These are phyloP conservation scores for Anoplopoma fimbria DNA, from an alignment of 2,113 vertebrate genomes.

Conservation along the genomic window DNA sequence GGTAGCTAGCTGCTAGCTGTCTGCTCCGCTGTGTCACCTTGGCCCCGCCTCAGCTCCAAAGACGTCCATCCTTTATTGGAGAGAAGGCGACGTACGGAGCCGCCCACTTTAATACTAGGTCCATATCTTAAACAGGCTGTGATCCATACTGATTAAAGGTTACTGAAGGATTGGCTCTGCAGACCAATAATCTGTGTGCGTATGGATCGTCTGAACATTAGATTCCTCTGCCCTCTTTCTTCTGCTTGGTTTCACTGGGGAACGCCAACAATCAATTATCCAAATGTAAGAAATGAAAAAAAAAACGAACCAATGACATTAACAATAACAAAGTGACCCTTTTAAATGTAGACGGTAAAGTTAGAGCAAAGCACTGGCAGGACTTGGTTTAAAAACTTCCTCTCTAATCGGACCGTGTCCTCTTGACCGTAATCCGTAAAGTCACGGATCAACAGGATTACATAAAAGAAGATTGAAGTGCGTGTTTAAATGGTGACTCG, in stretches of 20 bases:
- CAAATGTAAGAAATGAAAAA: no score
- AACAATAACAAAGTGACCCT: no score
- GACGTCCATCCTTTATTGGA: no score
- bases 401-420: neutral
- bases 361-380: neutral
- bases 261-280: neutral
- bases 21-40: neutral
- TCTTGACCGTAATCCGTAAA: no score
- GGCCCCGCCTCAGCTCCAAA: neutral
- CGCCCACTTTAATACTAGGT: neutral
- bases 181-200: neutral
- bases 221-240: no score
- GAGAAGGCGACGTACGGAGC: no score
- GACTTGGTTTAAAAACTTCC: neutral
- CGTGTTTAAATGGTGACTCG: neutral
- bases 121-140: neutral
- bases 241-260: neutral
- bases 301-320: neutral
- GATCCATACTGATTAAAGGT: neutral
- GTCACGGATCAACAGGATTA: neutral
- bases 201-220: neutral
- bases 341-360: neutral
- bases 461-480: neutral
- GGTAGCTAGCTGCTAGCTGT: neutral
- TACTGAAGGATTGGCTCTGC: neutral